These are phyloP conservation scores for Tinamus major DNA, from an alignment of 2,797 vertebrate genomes.

Conservation along the genomic window DNA sequence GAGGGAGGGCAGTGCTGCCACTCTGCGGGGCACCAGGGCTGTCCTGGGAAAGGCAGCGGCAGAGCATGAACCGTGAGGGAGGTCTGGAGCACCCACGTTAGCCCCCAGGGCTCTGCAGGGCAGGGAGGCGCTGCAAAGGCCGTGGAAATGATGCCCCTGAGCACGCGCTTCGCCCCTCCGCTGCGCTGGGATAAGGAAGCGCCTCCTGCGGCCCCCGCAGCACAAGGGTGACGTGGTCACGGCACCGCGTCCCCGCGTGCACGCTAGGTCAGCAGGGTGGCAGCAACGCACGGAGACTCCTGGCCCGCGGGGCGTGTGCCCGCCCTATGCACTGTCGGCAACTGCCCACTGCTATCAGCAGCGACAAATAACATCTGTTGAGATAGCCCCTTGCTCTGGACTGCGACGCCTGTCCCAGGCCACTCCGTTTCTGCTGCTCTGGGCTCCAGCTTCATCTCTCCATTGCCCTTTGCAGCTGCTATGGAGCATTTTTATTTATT, in stretches of 20 bases:
- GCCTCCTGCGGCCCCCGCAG: neutral
- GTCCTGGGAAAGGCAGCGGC: no score
- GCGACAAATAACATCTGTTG: neutral
- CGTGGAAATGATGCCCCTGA: fast-evolving
- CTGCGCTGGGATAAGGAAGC: neutral
- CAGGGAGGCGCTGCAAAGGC: neutral
- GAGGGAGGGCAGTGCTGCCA: no score
- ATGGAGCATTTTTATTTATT: neutral
- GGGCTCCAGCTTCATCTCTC: neutral
- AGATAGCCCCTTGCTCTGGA: neutral
- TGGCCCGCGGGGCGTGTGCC: fast-evolving
- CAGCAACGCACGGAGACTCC: neutral
- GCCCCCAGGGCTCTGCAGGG: neutral
- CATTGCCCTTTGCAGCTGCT: neutral
- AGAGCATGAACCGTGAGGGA: no score
- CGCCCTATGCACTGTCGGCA: neutral
- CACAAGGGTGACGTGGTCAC: neutral
- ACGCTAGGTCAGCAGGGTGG: no score
- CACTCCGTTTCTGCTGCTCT: neutral
- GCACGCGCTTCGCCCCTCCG: neutral
- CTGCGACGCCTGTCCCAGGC: neutral
- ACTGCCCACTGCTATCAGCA: neutral
- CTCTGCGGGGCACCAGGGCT: no score
- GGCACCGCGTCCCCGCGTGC: neutral
- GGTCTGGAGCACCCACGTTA: no score